Percentiles rank a stretch among this genome's conserved stretches.
These are phyloP conservation scores for Chiloscyllium plagiosum DNA, from an alignment of 2,113 vertebrate genomes.

Conservation along the genomic window DNA sequence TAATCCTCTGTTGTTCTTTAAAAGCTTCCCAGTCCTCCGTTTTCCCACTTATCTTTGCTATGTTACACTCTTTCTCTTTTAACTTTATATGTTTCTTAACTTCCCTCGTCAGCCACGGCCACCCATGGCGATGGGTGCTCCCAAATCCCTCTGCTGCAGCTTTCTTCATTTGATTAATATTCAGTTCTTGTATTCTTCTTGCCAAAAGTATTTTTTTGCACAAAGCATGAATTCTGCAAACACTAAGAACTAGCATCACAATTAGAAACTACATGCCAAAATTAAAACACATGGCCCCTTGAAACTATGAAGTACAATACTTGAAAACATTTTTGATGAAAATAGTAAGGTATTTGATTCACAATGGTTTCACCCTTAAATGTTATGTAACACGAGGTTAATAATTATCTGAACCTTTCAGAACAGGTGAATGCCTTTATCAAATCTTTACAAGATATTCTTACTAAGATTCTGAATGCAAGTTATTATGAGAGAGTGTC, in stretches of 20 bases:
- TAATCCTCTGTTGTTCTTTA: too few relatives aligned
- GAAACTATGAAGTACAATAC: neutral
- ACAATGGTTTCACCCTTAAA: neutral
- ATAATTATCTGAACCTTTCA: neutral
- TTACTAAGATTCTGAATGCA: neutral
- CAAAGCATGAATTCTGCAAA: neutral
- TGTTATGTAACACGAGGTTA: neutral
- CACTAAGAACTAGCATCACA: neutral
- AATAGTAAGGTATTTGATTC: neutral
- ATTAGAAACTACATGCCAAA: neutral
- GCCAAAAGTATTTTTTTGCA: neutral
- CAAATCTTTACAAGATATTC: neutral
- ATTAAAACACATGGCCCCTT: neutral
- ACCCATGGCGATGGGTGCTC: too few relatives aligned
- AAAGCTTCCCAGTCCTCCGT: too few relatives aligned
- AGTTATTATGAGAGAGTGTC: slow-evolving; percentile 40
- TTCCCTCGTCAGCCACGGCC: too few relatives aligned
- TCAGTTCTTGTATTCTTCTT: too few relatives aligned
- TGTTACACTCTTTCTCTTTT: too few relatives aligned
- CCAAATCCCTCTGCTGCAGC: too few relatives aligned
- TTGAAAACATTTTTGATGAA: neutral
- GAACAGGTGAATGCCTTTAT: neutral
- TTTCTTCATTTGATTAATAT: too few relatives aligned
- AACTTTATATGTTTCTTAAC: too few relatives aligned
- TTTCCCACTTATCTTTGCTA: too few relatives aligned